Evolutionary conservation across 2,888 invertebrate genomes (phyloP), one percentile per base, ranked within the genome.

Genomic region (Heteropelma amictum): DNA sequence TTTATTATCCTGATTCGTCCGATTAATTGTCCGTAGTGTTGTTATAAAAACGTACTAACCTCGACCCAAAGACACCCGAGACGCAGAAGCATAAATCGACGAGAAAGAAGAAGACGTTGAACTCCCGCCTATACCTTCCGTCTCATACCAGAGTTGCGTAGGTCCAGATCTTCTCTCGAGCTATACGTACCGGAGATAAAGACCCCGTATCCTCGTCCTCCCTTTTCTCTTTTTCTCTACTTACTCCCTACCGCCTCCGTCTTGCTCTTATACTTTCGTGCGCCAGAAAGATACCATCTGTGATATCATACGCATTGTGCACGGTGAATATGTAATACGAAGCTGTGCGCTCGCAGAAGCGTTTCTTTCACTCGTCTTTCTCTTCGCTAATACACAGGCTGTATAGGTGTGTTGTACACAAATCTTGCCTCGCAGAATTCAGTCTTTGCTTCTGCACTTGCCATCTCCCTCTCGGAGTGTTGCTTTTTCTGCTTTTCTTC

Each of bases 291-390:
- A 76, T 76, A 76, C 28, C 72, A 78, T 67, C 77, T 70, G 71
- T 64, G 76, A 76, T 76, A 71, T 72, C 72, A 72, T 76, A 76
- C 72, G 76, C 74, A 79, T 79, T 79, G 78, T 79, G 78, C 71
- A 74, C 68, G 76, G 69, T 76, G 72, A 78, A 79, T 76, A 78
- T 79, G 79, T 79, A 79, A 79, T 78, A 76, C 79, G 78, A 79
- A 72, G 75, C 76, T 64, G 61, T 19, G 49, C 47, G 54, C 76
- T 68, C 67, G 69, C 77, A 67, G 73, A 72, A 68, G 69, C 74
- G 58, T 70, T 77, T 78, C 69, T 74, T 76, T 72, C 51, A 47
- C 64, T 71, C 17, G 56, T 72, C 40, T 54, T 63, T 61, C 72
- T 75, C 65, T 42, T 64, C 42, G 49, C 65, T 65, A 58, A 70